Conservation (phyloP, 2,797 vertebrate species). For the Schizopygopsis malacanthus region DNA sequence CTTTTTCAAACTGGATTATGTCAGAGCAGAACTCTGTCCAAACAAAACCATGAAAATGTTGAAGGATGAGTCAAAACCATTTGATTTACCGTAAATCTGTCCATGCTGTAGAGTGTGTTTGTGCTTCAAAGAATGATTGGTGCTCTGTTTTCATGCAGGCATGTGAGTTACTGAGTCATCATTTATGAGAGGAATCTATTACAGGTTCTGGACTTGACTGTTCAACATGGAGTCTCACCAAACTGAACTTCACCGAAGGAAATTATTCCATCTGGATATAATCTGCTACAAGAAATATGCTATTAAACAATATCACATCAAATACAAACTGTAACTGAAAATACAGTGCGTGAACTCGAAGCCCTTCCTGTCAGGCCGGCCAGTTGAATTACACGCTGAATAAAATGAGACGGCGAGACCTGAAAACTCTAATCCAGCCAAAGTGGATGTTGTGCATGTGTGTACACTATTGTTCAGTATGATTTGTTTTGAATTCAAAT, state of each 20-base stretch:
- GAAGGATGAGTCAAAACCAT: neutral
- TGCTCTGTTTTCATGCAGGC: constrained; percentile 1
- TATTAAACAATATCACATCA: neutral
- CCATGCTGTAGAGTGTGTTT: neutral
- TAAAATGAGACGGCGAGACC: neutral
- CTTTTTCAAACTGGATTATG: neutral
- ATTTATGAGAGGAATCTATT: constrained; percentile 9
- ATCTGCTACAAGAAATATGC: neutral
- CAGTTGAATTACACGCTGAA: constrained; percentile 1
- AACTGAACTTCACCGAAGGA: neutral
- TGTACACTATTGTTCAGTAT: neutral
- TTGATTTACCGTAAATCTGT: constrained; percentile 3
- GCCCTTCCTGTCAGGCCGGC: neutral
- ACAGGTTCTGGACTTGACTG: neutral
- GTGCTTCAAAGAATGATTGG: neutral
- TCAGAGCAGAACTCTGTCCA: neutral
- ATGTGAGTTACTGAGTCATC: neutral
- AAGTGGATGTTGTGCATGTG: neutral
- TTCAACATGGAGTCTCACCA: neutral
- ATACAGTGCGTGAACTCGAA: neutral
- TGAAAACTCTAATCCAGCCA: neutral
- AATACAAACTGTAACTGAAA: neutral
- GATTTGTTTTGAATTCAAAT: neutral
- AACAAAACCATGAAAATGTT: neutral
- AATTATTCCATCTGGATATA: neutral